Conservation (phyloP, 2,113 vertebrate genomes). For the Fulica atra region DNA sequence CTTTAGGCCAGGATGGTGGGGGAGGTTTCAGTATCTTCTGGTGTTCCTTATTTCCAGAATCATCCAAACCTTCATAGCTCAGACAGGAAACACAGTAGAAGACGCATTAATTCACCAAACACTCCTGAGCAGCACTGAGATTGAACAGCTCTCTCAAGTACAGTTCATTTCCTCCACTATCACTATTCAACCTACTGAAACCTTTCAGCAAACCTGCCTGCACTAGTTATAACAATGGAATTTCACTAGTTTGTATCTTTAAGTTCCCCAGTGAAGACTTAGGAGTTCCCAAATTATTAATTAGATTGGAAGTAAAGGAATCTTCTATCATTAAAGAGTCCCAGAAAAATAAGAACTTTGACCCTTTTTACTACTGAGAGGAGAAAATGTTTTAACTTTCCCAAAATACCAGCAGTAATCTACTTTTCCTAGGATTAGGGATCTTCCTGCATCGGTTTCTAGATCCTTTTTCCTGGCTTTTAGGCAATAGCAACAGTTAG, state of each 20-base stretch:
- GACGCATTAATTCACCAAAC: not conserved
- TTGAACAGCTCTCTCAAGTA: not conserved
- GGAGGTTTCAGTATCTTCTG: not conserved
- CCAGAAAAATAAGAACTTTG: not conserved
- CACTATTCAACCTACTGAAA: not conserved
- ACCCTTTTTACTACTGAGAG: not conserved
- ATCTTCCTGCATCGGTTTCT: not conserved
- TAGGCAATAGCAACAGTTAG: not conserved
- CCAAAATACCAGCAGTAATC: not conserved
- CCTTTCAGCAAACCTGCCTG: not conserved
- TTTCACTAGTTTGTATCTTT: not conserved
- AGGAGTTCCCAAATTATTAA: not conserved
- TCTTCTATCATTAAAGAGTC: not conserved
- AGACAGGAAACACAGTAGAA: not conserved
- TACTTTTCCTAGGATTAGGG: not conserved
- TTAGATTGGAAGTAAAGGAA: not conserved
- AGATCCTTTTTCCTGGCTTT: not conserved
- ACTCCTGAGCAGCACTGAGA: not conserved
- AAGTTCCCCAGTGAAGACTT: not conserved
- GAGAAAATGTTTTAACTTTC: not conserved
- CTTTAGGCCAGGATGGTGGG: not conserved
- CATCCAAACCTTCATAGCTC: not conserved
- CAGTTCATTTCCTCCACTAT: not conserved
- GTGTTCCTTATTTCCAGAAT: not conserved
- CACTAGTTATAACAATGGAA: not conserved